Conservation (phyloP, 2,888 invertebrate genomes). For the Eledone cirrhosa region DNA sequence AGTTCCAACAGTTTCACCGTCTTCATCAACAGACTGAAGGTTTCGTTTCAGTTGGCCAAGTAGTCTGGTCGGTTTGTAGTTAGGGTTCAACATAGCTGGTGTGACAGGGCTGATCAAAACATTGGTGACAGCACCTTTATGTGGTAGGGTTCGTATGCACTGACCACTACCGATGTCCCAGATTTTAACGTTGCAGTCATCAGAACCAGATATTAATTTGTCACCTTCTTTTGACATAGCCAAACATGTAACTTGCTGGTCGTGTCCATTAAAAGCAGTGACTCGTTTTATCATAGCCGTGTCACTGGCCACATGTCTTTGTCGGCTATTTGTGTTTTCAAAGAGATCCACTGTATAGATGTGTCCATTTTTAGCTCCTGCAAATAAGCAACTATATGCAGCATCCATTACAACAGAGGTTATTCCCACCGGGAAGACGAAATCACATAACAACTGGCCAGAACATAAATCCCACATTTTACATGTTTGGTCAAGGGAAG, state of each 20-base stretch:
- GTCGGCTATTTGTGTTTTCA: slow-evolving; percentile 68
- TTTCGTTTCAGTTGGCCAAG: background rate
- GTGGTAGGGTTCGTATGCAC: slow-evolving; percentile 75
- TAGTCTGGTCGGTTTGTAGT: background rate
- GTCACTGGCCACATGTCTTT: background rate
- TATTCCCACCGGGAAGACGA: slow-evolving; percentile 79
- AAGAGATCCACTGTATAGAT: slow-evolving; percentile 76
- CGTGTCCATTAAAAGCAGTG: background rate
- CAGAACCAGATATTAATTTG: slow-evolving; percentile 79
- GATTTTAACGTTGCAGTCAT: slow-evolving; percentile 78
- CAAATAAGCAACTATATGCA: slow-evolving; percentile 77
- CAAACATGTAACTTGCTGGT: slow-evolving; percentile 74
- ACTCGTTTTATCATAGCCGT: slow-evolving; percentile 71
- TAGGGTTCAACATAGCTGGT: slow-evolving; percentile 1
- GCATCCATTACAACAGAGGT: slow-evolving; percentile 77
- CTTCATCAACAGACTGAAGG: background rate
- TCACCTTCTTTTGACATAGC: slow-evolving; percentile 78
- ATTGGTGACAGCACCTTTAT: slow-evolving; percentile 72
- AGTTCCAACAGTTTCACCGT: background rate
- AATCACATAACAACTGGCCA: slow-evolving; percentile 77
- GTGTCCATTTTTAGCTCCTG: slow-evolving; percentile 78
- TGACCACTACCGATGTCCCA: slow-evolving; percentile 86
- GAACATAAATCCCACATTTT: slow-evolving; percentile 80
- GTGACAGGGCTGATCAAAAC: background rate
- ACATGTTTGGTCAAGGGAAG: slow-evolving; percentile 83